These are phyloP conservation scores for Amphiprion clarkii DNA, from an alignment of 2,797 vertebrate species.

Conservation along the genomic window DNA sequence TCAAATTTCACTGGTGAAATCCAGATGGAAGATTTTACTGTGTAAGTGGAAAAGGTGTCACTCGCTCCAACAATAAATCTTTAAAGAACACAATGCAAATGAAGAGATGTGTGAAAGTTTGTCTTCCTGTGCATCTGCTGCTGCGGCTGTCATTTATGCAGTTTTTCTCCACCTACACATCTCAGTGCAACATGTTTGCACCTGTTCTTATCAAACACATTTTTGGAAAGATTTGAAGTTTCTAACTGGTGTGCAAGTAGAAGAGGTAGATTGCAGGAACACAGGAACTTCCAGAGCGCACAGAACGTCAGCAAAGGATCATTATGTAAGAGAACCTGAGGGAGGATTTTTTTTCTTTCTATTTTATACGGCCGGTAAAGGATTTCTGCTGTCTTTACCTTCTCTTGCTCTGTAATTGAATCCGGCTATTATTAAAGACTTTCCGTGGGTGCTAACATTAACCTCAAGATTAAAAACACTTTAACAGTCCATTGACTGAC, in stretches of 20 bases:
- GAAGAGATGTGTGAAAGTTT: slow-evolving; percentile 12
- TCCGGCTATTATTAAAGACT: slow-evolving; percentile 9
- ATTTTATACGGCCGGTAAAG: neutral
- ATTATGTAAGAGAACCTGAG: slow-evolving; percentile 26
- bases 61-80: slow-evolving; percentile 11
- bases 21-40: slow-evolving; percentile 6
- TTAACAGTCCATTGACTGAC: slow-evolving; percentile 3
- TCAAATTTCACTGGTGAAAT: neutral
- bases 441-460: neutral
- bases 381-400: slow-evolving; percentile 9
- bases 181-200: slow-evolving; percentile 11
- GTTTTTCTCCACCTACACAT: slow-evolving; percentile 35
- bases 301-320: slow-evolving; percentile 22
- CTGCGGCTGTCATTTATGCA: slow-evolving; percentile 10
- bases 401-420: slow-evolving; percentile 19
- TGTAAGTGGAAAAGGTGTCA: neutral
- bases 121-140: slow-evolving; percentile 7
- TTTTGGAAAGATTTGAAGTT: slow-evolving; percentile 20
- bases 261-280: slow-evolving; percentile 18
- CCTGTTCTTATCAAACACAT: slow-evolving; percentile 5
- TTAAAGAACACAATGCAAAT: slow-evolving; percentile 16
- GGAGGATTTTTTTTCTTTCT: neutral
- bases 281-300: slow-evolving; percentile 24
- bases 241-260: slow-evolving; percentile 9
- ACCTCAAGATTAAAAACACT: slow-evolving; percentile 8